phyloP scores from a whole-genome alignment of 1,140 invertebrate species.

The Tribolium madens region DNA sequence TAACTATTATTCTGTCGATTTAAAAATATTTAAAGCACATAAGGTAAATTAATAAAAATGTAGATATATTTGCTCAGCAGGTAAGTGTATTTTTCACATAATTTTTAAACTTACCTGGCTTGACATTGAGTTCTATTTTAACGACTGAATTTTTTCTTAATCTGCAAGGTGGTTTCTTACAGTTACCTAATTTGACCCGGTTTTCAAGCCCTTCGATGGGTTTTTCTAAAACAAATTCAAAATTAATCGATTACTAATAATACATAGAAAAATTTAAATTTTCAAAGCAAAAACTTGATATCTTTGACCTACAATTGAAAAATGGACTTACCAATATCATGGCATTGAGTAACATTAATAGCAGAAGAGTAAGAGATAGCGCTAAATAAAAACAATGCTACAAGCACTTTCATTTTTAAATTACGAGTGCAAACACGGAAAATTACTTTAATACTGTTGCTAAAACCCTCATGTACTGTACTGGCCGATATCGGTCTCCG shows the following conservation, averaged over 20 bases:
- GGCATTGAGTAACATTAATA: slow-evolving; percentile 13
- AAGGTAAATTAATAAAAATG: too few species aligned
- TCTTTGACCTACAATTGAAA: background rate
- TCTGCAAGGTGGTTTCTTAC: slow-evolving; percentile 73
- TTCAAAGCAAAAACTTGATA: background rate
- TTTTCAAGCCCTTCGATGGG: slow-evolving; percentile 57
- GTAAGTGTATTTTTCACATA: too few species aligned
- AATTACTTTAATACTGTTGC: background rate
- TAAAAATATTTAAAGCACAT: background rate
- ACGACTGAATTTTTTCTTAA: slow-evolving; percentile 72
- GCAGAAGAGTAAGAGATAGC: slow-evolving; percentile 5
- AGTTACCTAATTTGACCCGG: slow-evolving; percentile 70
- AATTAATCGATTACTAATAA: too few species aligned
- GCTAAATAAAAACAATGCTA: background rate
- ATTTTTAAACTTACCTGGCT: slow-evolving; percentile 66
- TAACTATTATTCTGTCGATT: too few species aligned
- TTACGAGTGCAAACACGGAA: background rate
- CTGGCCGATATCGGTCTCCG: background rate
- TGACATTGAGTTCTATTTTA: slow-evolving; percentile 70
- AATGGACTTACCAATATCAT: slow-evolving; percentile 12
- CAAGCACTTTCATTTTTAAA: background rate
- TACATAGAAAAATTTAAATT: too few species aligned
- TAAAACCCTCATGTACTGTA: background rate
- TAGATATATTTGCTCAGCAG: too few species aligned
- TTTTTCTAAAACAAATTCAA: background rate